Base-by-base conservation (phyloP, 2,888 invertebrate species). In the Phymatocera aterrima region DNA sequence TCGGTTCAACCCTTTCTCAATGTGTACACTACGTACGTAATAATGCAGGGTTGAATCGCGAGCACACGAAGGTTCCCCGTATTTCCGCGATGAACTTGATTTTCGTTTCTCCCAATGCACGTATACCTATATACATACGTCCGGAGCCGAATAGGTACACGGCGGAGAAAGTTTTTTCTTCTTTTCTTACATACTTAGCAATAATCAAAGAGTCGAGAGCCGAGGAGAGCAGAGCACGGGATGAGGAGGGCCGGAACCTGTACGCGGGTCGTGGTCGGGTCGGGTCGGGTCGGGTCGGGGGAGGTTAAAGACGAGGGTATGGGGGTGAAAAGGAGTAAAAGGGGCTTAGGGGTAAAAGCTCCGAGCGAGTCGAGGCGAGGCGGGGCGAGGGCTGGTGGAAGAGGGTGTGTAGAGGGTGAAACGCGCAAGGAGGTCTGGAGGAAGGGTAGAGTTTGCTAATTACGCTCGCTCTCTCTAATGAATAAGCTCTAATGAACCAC, bases 401-500 rank as follows among this genome's bases (percentile, higher is more conserved):
- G 80, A 82, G 81, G 82, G 86, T 81, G 84, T 82, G 84, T 81
- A 80, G 84, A 85, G 87, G 86, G 85, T 85, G 84, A 86, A 87
- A 85, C 84, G 85, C 86, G 86, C 87, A 87, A 87, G 88, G 86
- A 87, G 86, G 85, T 84, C 84, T 81, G 85, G 87, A 87, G 88
- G 87, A 88, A 87, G 88, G 87, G 87, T 95, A 95, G 95, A 95
- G 94, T 95, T 95, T 95, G 94, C 95, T 95, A 95, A 95, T 95
- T 95, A 95, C 95, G 95, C 94, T 86, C 86, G 85, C 95, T 95
- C 95, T 95, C 95, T 95, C 95, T 95, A 95, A 95, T 95, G 95
- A 95, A 95, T 95, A 95, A 95, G 95, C 95, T 95, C 95, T 95
- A 95, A 95, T 95, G 95, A 95, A 95, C 95, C 95, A 95, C 95